Evolutionary conservation across 2,888 invertebrate species (phyloP).

Genomic region (Helobdella robusta): DNA sequence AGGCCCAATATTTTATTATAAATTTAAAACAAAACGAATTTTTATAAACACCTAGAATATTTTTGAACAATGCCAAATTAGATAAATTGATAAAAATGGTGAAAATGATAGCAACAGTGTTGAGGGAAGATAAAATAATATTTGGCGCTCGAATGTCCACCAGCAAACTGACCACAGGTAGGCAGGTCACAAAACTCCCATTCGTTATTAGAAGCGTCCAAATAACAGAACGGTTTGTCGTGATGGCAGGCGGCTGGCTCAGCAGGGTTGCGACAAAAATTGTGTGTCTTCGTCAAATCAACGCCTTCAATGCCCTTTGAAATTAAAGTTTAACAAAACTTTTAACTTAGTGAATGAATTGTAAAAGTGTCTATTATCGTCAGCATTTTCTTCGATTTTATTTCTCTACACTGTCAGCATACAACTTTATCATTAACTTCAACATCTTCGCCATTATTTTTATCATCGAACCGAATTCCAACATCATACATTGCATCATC

Average conservation of each 20-base stretch:
- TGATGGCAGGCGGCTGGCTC: background rate
- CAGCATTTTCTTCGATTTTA: too few species aligned
- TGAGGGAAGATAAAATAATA: background rate
- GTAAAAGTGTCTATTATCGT: too few species aligned
- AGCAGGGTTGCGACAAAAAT: slow-evolving; percentile 5
- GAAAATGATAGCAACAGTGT: too few species aligned
- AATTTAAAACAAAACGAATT: too few species aligned
- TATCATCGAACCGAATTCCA: background rate
- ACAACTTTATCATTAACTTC: slow-evolving; percentile 7
- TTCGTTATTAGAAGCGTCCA: background rate
- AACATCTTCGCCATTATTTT: background rate
- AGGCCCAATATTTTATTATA: too few species aligned
- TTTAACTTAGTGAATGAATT: too few species aligned
- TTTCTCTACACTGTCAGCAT: too few species aligned
- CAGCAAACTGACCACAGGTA: slow-evolving; percentile 11
- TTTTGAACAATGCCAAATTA: too few species aligned
- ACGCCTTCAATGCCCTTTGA: background rate
- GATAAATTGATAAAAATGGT: too few species aligned
- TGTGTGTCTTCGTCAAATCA: slow-evolving; percentile 8
- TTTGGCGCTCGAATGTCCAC: background rate
- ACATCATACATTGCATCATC: slow-evolving; percentile 8
- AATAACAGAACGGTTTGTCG: background rate
- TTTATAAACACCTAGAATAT: too few species aligned
- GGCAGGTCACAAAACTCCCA: slow-evolving; percentile 17
- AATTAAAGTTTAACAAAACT: too few species aligned